These are phyloP conservation scores for Herpailurus yagouaroundi DNA, from an alignment of 2,113 vertebrate species.

Conservation along the genomic window DNA sequence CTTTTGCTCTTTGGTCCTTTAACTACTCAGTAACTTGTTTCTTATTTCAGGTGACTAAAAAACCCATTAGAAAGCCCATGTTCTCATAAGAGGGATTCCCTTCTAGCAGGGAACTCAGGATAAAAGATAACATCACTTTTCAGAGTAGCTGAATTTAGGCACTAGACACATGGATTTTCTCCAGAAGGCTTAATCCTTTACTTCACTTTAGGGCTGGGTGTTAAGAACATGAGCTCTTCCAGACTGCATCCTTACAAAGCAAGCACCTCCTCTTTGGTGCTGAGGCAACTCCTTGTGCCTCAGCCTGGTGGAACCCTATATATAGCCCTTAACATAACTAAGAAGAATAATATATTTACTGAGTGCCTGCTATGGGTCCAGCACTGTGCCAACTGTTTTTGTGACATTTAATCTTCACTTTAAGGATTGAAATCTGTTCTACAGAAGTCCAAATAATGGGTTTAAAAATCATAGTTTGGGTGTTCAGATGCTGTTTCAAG, in stretches of 20 bases:
- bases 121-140: conserved; percentile 18
- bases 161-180: conserved; percentile 39
- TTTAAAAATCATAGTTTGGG: conserved; percentile 22
- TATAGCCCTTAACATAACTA: background rate
- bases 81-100: background rate
- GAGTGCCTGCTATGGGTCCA: background rate
- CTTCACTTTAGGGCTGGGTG: background rate
- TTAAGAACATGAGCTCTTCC: conserved; percentile 2
- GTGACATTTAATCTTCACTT: background rate
- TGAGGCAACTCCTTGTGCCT: background rate
- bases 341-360: background rate
- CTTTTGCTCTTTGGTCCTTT: background rate
- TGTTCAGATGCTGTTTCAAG: conserved; percentile 9
- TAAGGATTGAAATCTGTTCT: background rate
- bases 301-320: background rate
- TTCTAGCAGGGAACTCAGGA: background rate
- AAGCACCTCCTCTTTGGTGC: background rate
- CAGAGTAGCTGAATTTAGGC: background rate
- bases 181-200: background rate
- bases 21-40: background rate
- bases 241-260: background rate
- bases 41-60: background rate
- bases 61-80: background rate
- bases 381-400: background rate
- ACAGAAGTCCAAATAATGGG: background rate